Conservation (phyloP, 30 jellyfish, hydroid and myxozoan genomes). For the Catostylus mosaicus region DNA sequence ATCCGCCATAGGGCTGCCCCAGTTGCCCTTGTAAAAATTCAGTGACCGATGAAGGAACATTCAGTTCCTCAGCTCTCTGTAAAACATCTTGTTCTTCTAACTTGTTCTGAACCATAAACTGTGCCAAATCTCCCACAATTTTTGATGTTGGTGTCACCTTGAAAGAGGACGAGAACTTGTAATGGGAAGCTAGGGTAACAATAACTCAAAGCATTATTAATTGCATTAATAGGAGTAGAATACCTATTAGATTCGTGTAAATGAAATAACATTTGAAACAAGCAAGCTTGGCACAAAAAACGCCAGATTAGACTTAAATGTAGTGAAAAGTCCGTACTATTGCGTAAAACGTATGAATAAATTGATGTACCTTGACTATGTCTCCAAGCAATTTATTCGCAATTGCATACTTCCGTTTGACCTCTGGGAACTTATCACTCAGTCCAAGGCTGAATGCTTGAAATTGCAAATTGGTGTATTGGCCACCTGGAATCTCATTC, state of each 20-base stretch:
- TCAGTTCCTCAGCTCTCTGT: conserved; percentile 89
- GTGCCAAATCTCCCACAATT: conserved; percentile 99
- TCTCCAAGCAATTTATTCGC: conserved; percentile 98
- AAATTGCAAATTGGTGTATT: conserved; percentile 97
- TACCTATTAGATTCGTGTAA: too few species aligned
- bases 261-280: too few species aligned
- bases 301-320: too few species aligned
- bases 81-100: conserved; percentile 84
- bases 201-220: too few species aligned
- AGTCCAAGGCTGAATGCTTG: conserved; percentile 99
- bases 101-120: conserved; percentile 98
- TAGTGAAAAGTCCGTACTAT: too few species aligned
- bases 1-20: conserved; percentile 98
- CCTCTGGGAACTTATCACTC: conserved; percentile 94
- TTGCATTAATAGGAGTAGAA: too few species aligned
- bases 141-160: conserved; percentile 99
- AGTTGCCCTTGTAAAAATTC: conserved; percentile 96
- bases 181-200: too few species aligned
- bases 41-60: conserved; percentile 92
- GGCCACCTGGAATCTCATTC: conserved; percentile 99
- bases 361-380: conserved; percentile 94
- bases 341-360: too few species aligned
- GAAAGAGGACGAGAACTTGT: too few species aligned
- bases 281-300: too few species aligned
- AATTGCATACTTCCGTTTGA: conserved; percentile 85